phyloP scores from a whole-genome alignment of 2,113 vertebrate species.

The Pelvicachromis taeniatus region DNA sequence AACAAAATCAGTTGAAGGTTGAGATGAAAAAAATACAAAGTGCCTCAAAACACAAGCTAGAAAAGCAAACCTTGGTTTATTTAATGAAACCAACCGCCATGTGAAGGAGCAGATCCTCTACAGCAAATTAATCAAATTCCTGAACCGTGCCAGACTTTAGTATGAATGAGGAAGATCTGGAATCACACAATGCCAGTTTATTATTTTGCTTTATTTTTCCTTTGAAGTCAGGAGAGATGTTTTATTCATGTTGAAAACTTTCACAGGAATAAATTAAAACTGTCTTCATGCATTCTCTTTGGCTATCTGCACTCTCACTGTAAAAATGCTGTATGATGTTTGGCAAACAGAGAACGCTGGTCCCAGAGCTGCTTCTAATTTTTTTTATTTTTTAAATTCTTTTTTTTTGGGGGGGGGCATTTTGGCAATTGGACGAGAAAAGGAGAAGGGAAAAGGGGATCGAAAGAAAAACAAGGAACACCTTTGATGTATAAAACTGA shows the following conservation, averaged over 20 bases:
- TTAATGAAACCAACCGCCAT: constrained; percentile 19
- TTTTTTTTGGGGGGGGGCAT: background rate
- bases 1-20: background rate
- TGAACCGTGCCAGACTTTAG: constrained; percentile 8
- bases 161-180: constrained; percentile 42
- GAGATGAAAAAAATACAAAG: background rate
- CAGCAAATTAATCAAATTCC: constrained; percentile 17
- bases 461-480: background rate
- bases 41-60: background rate
- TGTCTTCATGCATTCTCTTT: constrained; percentile 41
- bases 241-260: constrained; percentile 65
- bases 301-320: constrained; percentile 14
- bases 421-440: background rate
- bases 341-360: constrained; percentile 5
- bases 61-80: constrained; percentile 4
- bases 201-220: constrained; percentile 49
- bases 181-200: constrained; percentile 30
- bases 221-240: constrained; percentile 63
- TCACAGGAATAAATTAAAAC: constrained; percentile 60
- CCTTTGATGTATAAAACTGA: background rate
- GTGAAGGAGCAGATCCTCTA: background rate
- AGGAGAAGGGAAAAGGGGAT: background rate
- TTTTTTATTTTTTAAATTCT: background rate
- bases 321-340: constrained; percentile 55
- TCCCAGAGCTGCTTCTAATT: background rate